Conservation (phyloP, 1,140 invertebrate genomes). For the Papilio glaucus region DNA sequence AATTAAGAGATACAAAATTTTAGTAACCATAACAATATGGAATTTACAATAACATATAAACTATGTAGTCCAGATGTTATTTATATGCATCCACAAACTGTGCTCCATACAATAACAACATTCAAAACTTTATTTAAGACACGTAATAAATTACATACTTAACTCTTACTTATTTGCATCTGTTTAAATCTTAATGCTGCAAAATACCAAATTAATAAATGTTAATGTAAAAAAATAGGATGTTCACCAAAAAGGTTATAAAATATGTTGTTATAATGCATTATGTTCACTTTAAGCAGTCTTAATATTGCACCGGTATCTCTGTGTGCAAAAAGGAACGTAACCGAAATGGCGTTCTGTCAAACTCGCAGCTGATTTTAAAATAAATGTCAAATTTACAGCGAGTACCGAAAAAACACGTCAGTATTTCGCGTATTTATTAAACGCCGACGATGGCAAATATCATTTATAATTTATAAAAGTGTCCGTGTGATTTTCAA, state of each 20-base stretch:
- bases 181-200: background rate
- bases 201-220: background rate
- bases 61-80: no score
- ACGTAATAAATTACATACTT: no score
- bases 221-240: no score
- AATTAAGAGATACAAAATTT: no score
- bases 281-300: background rate
- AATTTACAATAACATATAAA: no score
- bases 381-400: slow-evolving; percentile 45
- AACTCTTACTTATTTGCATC: no score
- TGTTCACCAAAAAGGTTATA: no score
- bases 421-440: slow-evolving; percentile 56
- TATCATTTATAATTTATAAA: slow-evolving; percentile 36
- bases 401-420: slow-evolving; percentile 66
- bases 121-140: no score
- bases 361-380: slow-evolving; percentile 35
- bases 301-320: background rate
- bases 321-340: slow-evolving; percentile 41
- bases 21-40: no score
- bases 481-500: slow-evolving; percentile 25
- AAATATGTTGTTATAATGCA: no score
- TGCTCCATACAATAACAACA: no score
- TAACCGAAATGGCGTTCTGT: slow-evolving; percentile 38
- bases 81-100: no score
- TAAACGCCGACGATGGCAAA: slow-evolving; percentile 14